Conservation (phyloP, 2,888 invertebrate species). For the Apodemia zela region DNA sequence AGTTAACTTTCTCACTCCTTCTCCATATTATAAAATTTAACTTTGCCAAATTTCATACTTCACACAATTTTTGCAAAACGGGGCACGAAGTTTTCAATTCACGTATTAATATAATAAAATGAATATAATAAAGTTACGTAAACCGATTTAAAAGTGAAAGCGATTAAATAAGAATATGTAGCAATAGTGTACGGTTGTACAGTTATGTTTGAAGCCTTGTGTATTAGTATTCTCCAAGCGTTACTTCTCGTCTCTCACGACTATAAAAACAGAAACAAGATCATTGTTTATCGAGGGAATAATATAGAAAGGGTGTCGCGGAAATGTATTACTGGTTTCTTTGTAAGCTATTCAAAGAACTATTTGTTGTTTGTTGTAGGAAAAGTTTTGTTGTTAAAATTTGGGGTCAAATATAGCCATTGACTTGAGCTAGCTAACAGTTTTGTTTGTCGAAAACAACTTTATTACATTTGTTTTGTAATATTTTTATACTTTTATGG, state of each 20-base stretch:
- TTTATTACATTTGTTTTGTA: not conserved
- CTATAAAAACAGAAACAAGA: not conserved
- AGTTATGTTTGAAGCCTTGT: not conserved
- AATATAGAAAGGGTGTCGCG: constrained; percentile 3
- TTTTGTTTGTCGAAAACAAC: not conserved
- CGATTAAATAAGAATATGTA: not conserved
- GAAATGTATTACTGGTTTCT: not conserved
- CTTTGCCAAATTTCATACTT: no score
- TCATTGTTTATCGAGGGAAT: constrained; percentile 1
- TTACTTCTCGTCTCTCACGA: constrained; percentile 1
- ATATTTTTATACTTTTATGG: no score
- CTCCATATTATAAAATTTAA: no score
- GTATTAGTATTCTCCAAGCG: not conserved
- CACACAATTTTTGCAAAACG: no score
- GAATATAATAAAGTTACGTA: no score
- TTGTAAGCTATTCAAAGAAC: not conserved
- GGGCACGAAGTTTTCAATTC: no score
- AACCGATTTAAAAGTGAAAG: constrained; percentile 4
- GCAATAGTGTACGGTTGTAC: not conserved
- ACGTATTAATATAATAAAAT: no score
- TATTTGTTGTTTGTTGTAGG: not conserved
- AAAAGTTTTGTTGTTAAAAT: not conserved
- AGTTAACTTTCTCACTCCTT: no score
- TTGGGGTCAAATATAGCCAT: not conserved
- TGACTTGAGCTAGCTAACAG: not conserved